Percentiles rank a stretch among this genome's conserved stretches.
Evolutionary conservation across 2,888 invertebrate genomes (phyloP).

Genomic region (Holacanthella duospinosa): DNA sequence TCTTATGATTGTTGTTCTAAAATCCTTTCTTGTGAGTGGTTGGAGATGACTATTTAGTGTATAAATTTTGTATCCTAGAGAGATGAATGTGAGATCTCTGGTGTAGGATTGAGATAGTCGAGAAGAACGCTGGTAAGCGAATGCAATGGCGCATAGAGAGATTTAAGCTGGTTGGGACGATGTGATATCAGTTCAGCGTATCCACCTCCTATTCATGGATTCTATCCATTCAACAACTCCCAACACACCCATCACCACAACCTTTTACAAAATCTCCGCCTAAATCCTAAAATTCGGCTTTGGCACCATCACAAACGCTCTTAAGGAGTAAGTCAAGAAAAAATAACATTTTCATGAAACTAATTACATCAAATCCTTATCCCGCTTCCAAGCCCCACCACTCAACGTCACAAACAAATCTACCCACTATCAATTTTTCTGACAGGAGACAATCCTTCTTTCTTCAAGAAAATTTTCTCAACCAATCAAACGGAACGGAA

Average conservation of each 20-base stretch:
- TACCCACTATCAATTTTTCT: neutral
- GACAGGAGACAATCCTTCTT: neutral
- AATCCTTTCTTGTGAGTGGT: too few species aligned
- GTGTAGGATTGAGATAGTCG: neutral
- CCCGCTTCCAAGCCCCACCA: neutral
- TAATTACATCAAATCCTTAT: neutral
- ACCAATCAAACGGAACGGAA: neutral
- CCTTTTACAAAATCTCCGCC: neutral
- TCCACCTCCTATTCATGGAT: constrained; percentile 17
- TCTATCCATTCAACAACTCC: constrained; percentile 17
- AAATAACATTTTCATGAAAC: neutral
- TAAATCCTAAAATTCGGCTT: neutral
- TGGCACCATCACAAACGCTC: too few species aligned
- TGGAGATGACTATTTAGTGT: too few species aligned
- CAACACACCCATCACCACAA: neutral
- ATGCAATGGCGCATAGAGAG: constrained; percentile 26
- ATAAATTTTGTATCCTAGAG: too few species aligned
- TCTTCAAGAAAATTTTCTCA: neutral
- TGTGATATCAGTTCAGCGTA: constrained; percentile 19
- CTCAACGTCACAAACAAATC: neutral
- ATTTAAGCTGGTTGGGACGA: constrained; percentile 15
- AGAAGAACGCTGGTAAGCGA: neutral
- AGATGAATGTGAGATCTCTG: neutral
- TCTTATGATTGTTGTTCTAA: neutral
- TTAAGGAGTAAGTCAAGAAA: neutral